phyloP scores from a whole-genome alignment of 2,888 invertebrate species.

The Mactromeris polynyma region DNA sequence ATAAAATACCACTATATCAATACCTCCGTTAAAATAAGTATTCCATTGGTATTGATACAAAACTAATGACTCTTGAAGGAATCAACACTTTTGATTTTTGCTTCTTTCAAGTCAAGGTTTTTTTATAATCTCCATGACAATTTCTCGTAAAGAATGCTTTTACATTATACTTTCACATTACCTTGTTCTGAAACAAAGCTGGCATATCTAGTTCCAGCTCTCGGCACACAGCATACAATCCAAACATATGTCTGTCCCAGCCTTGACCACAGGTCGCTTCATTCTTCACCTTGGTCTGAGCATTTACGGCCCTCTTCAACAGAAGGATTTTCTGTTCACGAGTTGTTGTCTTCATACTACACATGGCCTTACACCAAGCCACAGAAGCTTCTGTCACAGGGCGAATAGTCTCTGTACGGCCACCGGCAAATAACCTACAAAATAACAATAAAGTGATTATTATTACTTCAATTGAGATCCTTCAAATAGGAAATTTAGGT shows the following conservation, averaged over 20 bases:
- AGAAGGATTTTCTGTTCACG: constrained; percentile 72
- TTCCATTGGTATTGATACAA: no score
- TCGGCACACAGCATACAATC: constrained; percentile 84
- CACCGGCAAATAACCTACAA: constrained; percentile 88
- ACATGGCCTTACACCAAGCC: constrained; percentile 81
- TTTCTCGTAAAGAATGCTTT: no score
- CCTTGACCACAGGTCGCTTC: constrained; percentile 86
- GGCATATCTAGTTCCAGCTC: constrained; percentile 79
- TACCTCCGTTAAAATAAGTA: no score
- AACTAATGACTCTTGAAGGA: no score
- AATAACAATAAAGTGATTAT: no score
- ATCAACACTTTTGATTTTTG: no score
- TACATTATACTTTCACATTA: neutral
- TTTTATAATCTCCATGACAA: no score
- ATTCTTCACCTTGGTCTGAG: constrained; percentile 77
- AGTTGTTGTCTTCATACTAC: constrained; percentile 67
- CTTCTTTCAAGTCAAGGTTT: no score
- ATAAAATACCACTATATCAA: no score
- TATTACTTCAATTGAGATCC: no score
- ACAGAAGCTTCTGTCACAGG: constrained; percentile 89
- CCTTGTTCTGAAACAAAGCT: constrained; percentile 73
- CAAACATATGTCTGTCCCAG: constrained; percentile 89
- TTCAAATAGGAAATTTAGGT: no score
- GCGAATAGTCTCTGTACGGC: constrained; percentile 90
- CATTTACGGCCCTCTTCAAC: constrained; percentile 75